These are phyloP conservation scores for Capitella teleta DNA, from an alignment of 1,140 invertebrate genomes.

Conservation along the genomic window DNA sequence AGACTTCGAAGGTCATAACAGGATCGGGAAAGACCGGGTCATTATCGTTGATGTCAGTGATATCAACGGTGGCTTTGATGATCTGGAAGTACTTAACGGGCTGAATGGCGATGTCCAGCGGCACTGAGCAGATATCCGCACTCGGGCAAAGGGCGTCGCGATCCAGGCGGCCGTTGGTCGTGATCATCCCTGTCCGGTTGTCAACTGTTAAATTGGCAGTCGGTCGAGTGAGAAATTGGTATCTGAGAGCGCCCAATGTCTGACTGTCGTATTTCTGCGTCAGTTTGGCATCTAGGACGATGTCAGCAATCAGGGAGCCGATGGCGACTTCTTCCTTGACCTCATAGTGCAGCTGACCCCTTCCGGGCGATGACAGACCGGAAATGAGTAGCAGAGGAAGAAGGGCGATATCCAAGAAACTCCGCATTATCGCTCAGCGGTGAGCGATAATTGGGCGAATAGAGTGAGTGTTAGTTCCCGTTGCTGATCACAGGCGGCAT, in stretches of 20 bases:
- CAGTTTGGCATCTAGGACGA: conserved; percentile 9
- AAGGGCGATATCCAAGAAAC: no score
- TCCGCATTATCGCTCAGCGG: no score
- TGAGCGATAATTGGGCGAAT: no score
- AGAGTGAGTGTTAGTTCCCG: no score
- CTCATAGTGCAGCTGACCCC: conserved; percentile 4
- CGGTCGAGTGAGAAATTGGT: conserved; percentile 7
- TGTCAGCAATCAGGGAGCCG: conserved; percentile 9
- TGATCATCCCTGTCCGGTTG: conserved; percentile 4
- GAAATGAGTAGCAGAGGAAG: no score
- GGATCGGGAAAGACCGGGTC: conserved; percentile 7
- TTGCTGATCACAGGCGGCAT: no score
- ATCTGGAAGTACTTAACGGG: conserved; percentile 10
- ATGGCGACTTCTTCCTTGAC: conserved; percentile 7
- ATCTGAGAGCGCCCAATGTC: background rate
- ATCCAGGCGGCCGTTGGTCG: conserved; percentile 7
- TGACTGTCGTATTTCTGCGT: background rate
- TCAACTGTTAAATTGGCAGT: background rate
- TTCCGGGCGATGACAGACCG: no score
- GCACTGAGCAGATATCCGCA: background rate
- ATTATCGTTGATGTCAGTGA: conserved; percentile 14
- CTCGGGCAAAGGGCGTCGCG: conserved; percentile 10
- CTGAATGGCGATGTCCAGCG: conserved; percentile 6
- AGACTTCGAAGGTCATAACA: background rate
- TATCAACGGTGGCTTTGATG: conserved; percentile 12